Evolutionary conservation across 2,888 invertebrate species (phyloP), one percentile per base, ranked within the genome.

Genomic region (Teleogryllus oceanicus): DNA sequence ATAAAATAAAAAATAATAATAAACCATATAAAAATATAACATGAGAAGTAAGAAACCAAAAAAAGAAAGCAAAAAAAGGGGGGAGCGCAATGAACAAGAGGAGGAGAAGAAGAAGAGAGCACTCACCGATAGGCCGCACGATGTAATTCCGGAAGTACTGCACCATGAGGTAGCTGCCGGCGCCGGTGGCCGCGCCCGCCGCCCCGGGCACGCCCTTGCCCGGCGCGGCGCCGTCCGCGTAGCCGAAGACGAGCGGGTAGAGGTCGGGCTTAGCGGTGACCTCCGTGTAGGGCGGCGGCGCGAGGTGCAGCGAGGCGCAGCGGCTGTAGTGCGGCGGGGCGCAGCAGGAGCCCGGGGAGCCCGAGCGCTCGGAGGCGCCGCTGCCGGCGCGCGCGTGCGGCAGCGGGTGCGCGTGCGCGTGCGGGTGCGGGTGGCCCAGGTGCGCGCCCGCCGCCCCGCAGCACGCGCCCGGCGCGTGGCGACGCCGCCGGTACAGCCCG

Each of bases 181-280:
- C 92, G 82, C 92, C 92, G 80, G 89, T 90, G 62, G 89, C 88
- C 85, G 92, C 92, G 82, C 92, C 93, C n/a, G 62, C 62, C n/a
- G 62, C 16, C 76, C 94, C 92, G 82, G 92, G 92, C 80, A 89
- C 90, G 62, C 89, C 88, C 85, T 92, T 93, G 82, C 92, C 93
- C 37, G 37, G 37, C 37, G 37, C 37, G 37, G 37, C 37, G 84
- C 88, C 88, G 81, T 87, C 87, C 83, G 93, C 91, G 86, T 92
- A 94, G 78, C 94, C 94, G 84, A 95, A 94, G 78, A 95, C 95
- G 81, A 95, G 88, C 2, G 95, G 95, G 85, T 95, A 95, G 13
- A 95, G 88, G 85, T 95, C 95, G 13, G 95, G 95, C 84, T 95
- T 95, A 18, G 95, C 93, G 81, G 95, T 93, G 83, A 95, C 95